These are phyloP conservation scores for Epizoanthus fatuus DNA, from an alignment of 92 coral and sea anemone species.

Conservation along the genomic window DNA sequence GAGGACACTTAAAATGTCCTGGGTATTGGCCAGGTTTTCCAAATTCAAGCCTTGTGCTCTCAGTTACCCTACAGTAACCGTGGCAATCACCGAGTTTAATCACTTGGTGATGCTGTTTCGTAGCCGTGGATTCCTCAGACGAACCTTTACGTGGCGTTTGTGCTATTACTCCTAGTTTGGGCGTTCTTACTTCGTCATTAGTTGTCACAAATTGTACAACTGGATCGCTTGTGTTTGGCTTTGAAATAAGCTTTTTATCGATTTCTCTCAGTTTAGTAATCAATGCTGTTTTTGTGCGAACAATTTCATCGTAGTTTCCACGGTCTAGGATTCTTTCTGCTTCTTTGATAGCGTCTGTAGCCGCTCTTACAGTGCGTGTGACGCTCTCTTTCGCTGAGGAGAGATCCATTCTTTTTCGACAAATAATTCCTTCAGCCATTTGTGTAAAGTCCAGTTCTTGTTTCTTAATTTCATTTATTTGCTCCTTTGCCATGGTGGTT, in stretches of 20 bases:
- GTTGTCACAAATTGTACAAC: conserved; percentile 15
- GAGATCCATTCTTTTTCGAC: not conserved
- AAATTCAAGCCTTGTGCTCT: not conserved
- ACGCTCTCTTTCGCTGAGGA: not conserved
- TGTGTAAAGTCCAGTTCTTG: conserved; percentile 7
- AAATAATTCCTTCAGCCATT: conserved; percentile 20
- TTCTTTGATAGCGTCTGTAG: not conserved
- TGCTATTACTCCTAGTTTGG: conserved; percentile 7
- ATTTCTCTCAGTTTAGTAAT: conserved; percentile 3
- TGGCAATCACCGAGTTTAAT: not conserved
- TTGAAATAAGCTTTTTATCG: not conserved
- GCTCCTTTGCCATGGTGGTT: not conserved
- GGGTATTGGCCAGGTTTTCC: conserved; percentile 7
- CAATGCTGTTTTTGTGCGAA: conserved; percentile 4
- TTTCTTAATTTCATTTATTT: conserved; percentile 9
- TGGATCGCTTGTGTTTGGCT: conserved; percentile 18
- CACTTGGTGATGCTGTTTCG: not conserved
- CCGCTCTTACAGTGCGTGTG: not conserved
- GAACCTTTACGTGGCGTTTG: conserved; percentile 14
- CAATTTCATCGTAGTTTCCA: conserved; percentile 17
- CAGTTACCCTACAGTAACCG: conserved; percentile 20
- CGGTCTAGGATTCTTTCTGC: conserved; percentile 9
- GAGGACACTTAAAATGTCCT: conserved; percentile 25
- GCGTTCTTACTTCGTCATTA: not conserved
- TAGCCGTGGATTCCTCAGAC: not conserved